Percentiles rank a stretch among this genome's conserved stretches.
These are phyloP conservation scores for Leptopilina myrica DNA, from an alignment of 2,888 invertebrate genomes.

Conservation along the genomic window DNA sequence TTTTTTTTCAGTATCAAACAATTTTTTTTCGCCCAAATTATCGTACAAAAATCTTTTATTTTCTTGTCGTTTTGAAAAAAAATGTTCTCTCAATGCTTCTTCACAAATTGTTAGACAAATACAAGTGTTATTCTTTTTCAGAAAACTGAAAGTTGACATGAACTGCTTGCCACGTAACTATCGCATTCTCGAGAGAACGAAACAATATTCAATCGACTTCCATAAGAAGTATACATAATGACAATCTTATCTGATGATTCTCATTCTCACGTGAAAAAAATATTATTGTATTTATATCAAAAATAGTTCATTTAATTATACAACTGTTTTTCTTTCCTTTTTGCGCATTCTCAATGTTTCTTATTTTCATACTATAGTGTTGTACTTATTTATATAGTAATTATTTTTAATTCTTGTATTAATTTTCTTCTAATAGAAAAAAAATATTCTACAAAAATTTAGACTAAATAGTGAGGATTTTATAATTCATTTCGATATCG, in stretches of 20 bases:
- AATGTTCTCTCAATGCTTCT: neutral
- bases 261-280: slow-evolving; percentile 22
- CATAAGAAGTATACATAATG: neutral
- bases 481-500: too few species aligned
- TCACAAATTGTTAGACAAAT: neutral
- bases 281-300: neutral
- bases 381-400: too few species aligned
- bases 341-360: neutral
- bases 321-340: neutral
- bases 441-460: too few species aligned
- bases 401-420: too few species aligned
- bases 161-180: slow-evolving; percentile 10
- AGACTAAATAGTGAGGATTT: too few species aligned
- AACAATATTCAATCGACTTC: slow-evolving; percentile 26
- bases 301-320: slow-evolving; percentile 16
- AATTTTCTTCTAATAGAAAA: too few species aligned
- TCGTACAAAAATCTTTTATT: neutral
- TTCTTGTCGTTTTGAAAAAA: neutral
- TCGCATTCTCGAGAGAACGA: slow-evolving; percentile 1
- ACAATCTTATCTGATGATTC: slow-evolving; percentile 35
- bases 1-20: too few species aligned
- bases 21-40: too few species aligned
- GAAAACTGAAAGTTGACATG: slow-evolving; percentile 32
- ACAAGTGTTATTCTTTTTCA: slow-evolving; percentile 6
- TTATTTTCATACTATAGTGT: too few species aligned